These are phyloP conservation scores for Pseudomyrmex cubaensis DNA, from an alignment of 1,140 invertebrate genomes.

Conservation along the genomic window DNA sequence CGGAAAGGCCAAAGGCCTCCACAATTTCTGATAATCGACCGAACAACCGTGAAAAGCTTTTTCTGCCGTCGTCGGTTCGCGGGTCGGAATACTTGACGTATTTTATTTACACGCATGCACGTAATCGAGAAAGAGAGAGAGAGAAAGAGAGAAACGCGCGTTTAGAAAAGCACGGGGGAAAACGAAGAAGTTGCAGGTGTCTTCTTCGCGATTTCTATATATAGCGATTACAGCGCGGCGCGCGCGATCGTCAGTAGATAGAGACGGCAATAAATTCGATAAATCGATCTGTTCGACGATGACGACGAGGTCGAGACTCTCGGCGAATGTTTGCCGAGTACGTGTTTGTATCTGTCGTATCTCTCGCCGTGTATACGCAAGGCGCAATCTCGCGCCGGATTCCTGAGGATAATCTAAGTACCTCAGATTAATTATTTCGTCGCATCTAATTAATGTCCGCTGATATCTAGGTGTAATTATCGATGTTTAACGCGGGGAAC, in stretches of 20 bases:
- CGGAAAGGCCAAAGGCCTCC: slow-evolving; percentile 45
- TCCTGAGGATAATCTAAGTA: slow-evolving; percentile 75
- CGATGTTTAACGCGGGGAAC: slow-evolving; percentile 33
- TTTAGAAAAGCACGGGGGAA: not conserved
- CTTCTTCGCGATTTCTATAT: slow-evolving; percentile 70
- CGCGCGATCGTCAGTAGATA: slow-evolving; percentile 60
- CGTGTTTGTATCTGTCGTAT: slow-evolving; percentile 8
- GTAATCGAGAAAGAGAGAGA: slow-evolving; percentile 6
- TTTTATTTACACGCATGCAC: slow-evolving; percentile 9
- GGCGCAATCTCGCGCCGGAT: slow-evolving; percentile 43
- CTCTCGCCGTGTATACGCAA: not conserved
- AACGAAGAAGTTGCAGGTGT: slow-evolving; percentile 52
- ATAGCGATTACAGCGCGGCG: slow-evolving; percentile 69
- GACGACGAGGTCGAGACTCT: slow-evolving; percentile 56
- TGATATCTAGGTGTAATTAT: slow-evolving; percentile 65
- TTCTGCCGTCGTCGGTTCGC: slow-evolving; percentile 35
- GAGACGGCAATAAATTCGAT: slow-evolving; percentile 74
- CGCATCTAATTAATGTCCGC: slow-evolving; percentile 76
- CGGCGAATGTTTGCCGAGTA: slow-evolving; percentile 30
- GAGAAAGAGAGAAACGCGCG: slow-evolving; percentile 10
- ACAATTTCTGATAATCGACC: slow-evolving; percentile 65
- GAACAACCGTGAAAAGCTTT: slow-evolving; percentile 52
- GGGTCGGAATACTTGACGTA: slow-evolving; percentile 21
- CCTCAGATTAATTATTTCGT: slow-evolving; percentile 79
- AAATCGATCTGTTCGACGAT: slow-evolving; percentile 70